Percentiles rank a stretch among this genome's conserved stretches.
These are phyloP conservation scores for Drosophila arawakana DNA, from an alignment of 1,140 invertebrate species.

Conservation along the genomic window DNA sequence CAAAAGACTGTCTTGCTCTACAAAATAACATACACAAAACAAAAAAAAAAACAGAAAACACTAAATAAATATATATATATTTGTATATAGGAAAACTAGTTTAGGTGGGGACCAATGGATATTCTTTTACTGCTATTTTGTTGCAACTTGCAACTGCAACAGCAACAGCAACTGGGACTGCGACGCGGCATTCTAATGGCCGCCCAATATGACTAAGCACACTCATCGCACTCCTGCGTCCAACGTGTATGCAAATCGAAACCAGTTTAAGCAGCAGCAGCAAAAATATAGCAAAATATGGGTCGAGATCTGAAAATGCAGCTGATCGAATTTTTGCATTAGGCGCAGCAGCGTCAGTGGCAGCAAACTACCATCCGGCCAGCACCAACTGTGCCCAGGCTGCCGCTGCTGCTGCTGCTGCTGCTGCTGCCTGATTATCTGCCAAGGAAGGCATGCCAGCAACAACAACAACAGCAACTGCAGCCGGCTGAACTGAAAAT, in stretches of 20 bases:
- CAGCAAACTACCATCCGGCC: slow-evolving; percentile 72
- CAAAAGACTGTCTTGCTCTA: slow-evolving; percentile 65
- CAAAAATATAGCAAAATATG: slow-evolving; percentile 80
- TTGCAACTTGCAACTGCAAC: slow-evolving; percentile 52
- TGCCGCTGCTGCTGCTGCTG: slow-evolving; percentile 50
- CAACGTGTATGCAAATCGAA: slow-evolving; percentile 84
- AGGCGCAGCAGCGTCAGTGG: slow-evolving; percentile 72
- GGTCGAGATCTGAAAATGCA: slow-evolving; percentile 84
- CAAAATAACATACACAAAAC: slow-evolving; percentile 42
- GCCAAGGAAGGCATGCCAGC: slow-evolving; percentile 76
- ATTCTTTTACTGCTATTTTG: slow-evolving; percentile 82
- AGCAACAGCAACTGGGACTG: slow-evolving; percentile 52
- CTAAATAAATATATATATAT: neutral
- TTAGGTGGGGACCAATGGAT: slow-evolving; percentile 84
- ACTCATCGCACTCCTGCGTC: slow-evolving; percentile 83
- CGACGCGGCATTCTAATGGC: slow-evolving; percentile 81
- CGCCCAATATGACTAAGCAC: slow-evolving; percentile 84
- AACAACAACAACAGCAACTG: slow-evolving; percentile 48
- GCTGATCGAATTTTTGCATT: slow-evolving; percentile 84
- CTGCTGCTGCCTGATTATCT: slow-evolving; percentile 73
- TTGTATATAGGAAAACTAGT: slow-evolving; percentile 70
- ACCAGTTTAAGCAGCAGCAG: slow-evolving; percentile 69
- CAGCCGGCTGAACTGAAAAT: slow-evolving; percentile 72
- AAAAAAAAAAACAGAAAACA: neutral
- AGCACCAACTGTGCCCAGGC: slow-evolving; percentile 57